A percentile compares a stretch with the other conserved stretches of the same genome.
These are phyloP conservation scores for Lepidurus arcticus DNA, from an alignment of 1,140 invertebrate genomes.

Conservation along the genomic window DNA sequence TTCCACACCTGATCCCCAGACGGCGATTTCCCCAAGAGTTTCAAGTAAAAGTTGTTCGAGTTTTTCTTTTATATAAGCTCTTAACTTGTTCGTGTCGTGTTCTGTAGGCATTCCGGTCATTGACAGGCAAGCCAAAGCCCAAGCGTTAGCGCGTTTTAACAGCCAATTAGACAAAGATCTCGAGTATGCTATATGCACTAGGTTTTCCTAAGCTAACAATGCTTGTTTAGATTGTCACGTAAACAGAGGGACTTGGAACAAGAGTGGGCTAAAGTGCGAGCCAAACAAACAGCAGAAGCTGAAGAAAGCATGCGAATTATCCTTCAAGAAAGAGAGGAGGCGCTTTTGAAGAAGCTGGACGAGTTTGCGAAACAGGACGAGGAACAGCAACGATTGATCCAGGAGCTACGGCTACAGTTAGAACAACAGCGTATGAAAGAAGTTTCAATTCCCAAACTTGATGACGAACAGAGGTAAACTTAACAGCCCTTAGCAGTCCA, in stretches of 20 bases:
- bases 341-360: conserved; percentile 52
- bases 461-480: background rate
- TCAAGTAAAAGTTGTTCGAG: background rate
- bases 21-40: background rate
- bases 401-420: conserved; percentile 23
- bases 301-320: conserved; percentile 48
- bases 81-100: background rate
- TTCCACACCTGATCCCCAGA: background rate
- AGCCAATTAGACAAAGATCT: conserved; percentile 20
- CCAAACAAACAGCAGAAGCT: conserved; percentile 45
- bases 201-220: conserved; percentile 41
- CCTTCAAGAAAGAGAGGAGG: conserved; percentile 50
- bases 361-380: conserved; percentile 54
- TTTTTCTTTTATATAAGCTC: background rate
- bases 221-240: conserved; percentile 52
- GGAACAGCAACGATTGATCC: conserved; percentile 48
- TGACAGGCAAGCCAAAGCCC: conserved; percentile 52
- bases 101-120: conserved; percentile 43
- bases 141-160: conserved; percentile 43
- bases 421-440: background rate
- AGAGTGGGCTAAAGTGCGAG: conserved; percentile 43
- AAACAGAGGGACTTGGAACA: conserved; percentile 49
- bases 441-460: background rate
- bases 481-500: background rate
- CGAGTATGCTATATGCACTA: conserved; percentile 16